Evolutionary conservation across 2,797 vertebrate genomes (phyloP).

Genomic region (Nyctibius grandis): DNA sequence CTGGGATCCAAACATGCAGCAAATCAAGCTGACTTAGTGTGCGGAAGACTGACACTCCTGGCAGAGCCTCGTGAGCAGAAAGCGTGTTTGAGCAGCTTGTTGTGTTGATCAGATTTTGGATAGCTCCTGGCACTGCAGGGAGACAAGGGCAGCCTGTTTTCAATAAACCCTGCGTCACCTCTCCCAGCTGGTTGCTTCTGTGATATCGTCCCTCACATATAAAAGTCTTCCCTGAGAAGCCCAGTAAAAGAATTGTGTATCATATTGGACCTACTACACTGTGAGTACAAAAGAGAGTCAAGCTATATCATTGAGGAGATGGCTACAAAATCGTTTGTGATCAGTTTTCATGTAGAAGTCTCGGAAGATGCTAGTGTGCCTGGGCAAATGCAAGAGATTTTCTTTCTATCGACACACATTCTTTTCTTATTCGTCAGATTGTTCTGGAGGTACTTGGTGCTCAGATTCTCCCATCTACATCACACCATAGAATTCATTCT

Average conservation of each 20-base stretch:
- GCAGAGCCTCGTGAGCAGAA: neutral
- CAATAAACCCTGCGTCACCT: neutral
- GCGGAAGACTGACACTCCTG: neutral
- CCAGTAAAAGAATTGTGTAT: neutral
- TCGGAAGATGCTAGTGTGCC: neutral
- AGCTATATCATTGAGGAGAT: neutral
- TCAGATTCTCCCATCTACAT: neutral
- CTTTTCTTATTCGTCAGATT: neutral
- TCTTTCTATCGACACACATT: neutral
- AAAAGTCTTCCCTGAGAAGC: neutral
- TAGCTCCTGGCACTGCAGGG: neutral
- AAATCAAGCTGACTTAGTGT: neutral
- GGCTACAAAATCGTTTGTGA: neutral
- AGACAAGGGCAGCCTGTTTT: neutral
- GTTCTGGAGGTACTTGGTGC: neutral
- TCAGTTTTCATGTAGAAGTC: neutral
- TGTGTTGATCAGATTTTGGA: neutral
- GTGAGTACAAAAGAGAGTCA: fast-evolving
- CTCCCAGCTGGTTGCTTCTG: neutral
- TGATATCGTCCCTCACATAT: neutral
- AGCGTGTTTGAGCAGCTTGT: neutral
- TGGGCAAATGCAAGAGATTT: neutral
- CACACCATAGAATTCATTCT: neutral
- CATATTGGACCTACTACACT: neutral
- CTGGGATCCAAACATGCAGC: neutral